Evolutionary conservation across 1,140 invertebrate species (phyloP).

Genomic region (Choristoneura fumiferana): DNA sequence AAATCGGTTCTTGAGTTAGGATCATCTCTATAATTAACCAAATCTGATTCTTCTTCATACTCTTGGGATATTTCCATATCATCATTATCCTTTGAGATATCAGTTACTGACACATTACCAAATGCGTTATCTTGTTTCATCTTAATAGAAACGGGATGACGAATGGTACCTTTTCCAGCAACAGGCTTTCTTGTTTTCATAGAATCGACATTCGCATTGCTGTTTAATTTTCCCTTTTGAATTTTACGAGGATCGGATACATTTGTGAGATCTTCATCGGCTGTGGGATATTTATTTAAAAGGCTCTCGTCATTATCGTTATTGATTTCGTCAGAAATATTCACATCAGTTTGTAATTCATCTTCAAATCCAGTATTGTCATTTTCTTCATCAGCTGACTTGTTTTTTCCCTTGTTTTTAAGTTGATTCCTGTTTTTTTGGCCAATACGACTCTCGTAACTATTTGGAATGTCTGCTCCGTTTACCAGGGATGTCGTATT

Average conservation of each 20-base stretch:
- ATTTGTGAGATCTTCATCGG: no score
- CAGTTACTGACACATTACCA: neutral
- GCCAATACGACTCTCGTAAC: neutral
- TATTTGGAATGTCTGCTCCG: neutral
- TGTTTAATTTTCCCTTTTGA: neutral
- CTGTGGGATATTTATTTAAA: no score
- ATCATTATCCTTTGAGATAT: neutral
- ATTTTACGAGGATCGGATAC: no score
- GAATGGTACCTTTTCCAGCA: neutral
- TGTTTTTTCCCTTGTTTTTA: no score
- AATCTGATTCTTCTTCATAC: neutral
- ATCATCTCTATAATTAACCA: conserved; percentile 2
- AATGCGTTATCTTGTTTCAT: neutral
- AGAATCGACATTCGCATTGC: neutral
- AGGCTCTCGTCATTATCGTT: no score
- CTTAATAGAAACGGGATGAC: neutral
- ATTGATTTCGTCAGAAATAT: no score
- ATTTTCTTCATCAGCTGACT: no score
- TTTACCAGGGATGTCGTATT: neutral
- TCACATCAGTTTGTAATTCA: no score
- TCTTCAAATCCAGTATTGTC: no score
- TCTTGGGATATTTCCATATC: neutral
- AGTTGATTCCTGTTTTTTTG: neutral
- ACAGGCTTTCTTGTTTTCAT: neutral
- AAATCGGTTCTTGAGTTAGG: conserved; percentile 4